phyloP scores from a whole-genome alignment of 2,113 vertebrate species.

The Podarcis cretensis region DNA sequence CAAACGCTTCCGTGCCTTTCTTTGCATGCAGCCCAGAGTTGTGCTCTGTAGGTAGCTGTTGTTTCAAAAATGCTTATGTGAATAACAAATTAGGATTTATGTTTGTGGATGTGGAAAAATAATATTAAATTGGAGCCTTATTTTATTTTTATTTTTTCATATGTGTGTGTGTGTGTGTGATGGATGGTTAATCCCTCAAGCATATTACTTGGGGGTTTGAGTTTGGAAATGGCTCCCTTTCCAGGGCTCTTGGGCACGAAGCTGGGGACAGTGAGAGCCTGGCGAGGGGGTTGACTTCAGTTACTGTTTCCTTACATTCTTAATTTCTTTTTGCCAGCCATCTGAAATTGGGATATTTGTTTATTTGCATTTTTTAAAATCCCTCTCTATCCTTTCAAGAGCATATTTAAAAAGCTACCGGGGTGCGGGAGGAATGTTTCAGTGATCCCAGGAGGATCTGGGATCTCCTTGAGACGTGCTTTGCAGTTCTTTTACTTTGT shows the following conservation, averaged over 20 bases:
- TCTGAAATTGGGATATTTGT: neutral
- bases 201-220: slow-evolving; percentile 48
- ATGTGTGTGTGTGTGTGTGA: slow-evolving; percentile 61
- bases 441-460: neutral
- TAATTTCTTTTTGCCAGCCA: too few species aligned
- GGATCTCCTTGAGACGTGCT: too few species aligned
- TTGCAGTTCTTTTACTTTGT: neutral
- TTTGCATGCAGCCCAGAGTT: slow-evolving; percentile 62
- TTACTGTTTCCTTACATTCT: neutral
- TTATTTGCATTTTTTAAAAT: neutral
- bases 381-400: neutral
- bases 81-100: slow-evolving; percentile 71
- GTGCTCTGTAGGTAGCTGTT: slow-evolving; percentile 45
- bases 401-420: neutral
- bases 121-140: slow-evolving; percentile 62
- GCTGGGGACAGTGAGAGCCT: slow-evolving; percentile 42
- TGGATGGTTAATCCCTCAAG: slow-evolving; percentile 66
- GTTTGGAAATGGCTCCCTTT: slow-evolving; percentile 56
- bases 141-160: slow-evolving; percentile 63
- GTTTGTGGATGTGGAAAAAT: slow-evolving; percentile 61
- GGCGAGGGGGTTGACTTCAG: slow-evolving; percentile 42
- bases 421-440: too few species aligned
- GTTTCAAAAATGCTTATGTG: slow-evolving; percentile 62
- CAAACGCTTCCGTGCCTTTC: slow-evolving; percentile 12
- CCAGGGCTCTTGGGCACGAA: slow-evolving; percentile 31